Base-by-base conservation (phyloP, 1,140 invertebrate species). In the Hycleus phaleratus region DNA sequence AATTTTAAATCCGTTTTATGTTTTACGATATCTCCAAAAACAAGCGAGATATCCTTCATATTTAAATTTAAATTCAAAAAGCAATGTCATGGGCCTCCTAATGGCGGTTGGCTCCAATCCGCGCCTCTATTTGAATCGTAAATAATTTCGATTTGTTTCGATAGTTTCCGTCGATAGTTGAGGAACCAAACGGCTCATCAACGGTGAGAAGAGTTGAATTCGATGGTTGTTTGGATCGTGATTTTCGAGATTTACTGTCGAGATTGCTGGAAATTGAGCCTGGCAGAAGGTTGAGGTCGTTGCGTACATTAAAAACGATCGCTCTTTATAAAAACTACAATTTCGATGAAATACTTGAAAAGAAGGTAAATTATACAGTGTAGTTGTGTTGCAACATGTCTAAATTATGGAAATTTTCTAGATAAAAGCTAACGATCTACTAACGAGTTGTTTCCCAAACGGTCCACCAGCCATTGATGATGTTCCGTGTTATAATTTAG, bases 271-370 rank as follows among this genome's bases (percentile, higher is more conserved):
- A 73, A 47, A 43, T 72, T 2, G 71, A 78, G 32, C 73, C 77
- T 8, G 60, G 61, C 1, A 66, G 73, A 52, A 68, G 79, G 26
- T 66, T 80, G 4, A 71, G 71, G 26, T 75, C 76, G 11, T 60
- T 80, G 26, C 68, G 76, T 57, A 68, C 72, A 1, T 63, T 80
- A 11, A 69, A 76, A 55, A 73, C 69, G 38, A 77, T 78, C 4
- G 75, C 78, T 11, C 76, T 80, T 46, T 81, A 73, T 61, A 76
- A 76, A 62, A 71, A 72, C 46, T 80, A 75, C 58, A 73, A 74
- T 69, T 75, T 78, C 42, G 72, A 73, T 24, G 63, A 72, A 51
- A 73, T 77, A 1, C 71, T 70, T 48, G 54, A 60, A 7, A 65
- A 61, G 40, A 63, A 61, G 46, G 65, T 71, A 12, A 44, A 25